Evolutionary conservation across 2,888 invertebrate genomes (phyloP).

Genomic region (Synergus itoensis): DNA sequence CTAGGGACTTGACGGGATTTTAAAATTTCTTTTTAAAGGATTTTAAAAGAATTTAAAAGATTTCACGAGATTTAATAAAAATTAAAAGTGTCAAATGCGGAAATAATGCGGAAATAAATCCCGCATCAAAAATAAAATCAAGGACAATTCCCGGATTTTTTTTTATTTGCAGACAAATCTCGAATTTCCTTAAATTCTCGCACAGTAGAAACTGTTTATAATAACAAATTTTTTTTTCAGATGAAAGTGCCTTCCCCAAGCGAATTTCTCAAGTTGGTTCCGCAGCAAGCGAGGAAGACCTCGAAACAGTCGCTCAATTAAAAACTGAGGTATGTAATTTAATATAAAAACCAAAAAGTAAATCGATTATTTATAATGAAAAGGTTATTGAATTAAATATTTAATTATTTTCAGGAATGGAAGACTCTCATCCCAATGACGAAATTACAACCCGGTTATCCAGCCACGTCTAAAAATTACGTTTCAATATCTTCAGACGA

Average conservation of each 20-base stretch:
- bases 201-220: too few species aligned
- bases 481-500: conserved; percentile 79
- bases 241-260: conserved; percentile 50
- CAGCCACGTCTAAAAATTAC: conserved; percentile 81
- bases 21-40: too few species aligned
- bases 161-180: too few species aligned
- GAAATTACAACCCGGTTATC: conserved; percentile 80
- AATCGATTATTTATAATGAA: neutral
- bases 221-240: neutral
- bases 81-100: too few species aligned
- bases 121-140: too few species aligned
- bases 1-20: too few species aligned
- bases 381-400: neutral
- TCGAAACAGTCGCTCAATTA: conserved; percentile 78
- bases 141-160: too few species aligned
- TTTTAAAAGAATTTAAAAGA: too few species aligned
- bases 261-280: conserved; percentile 76
- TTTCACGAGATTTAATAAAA: too few species aligned
- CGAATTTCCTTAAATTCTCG: too few species aligned
- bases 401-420: conserved; percentile 79
- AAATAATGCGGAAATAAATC: too few species aligned
- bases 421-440: conserved; percentile 80
- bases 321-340: conserved; percentile 66
- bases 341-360: neutral
- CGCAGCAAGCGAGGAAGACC: conserved; percentile 78